These are phyloP conservation scores for Danio rerio DNA, from an alignment of 2,113 vertebrate species.

Conservation along the genomic window GRCz12tu NC_133192.1:21989501-21990000, in stretches of 20 bases:
- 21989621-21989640: conserved; percentile 1
- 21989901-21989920: too few species aligned
- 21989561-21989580: background rate
- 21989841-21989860: background rate
- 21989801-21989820: background rate
- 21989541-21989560: conserved; percentile 19
- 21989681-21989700: background rate
- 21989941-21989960: too few species aligned
- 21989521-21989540: background rate
- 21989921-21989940: too few species aligned
- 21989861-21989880: background rate
- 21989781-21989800: background rate
- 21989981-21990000: too few species aligned
- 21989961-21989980: too few species aligned
- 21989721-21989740: too few species aligned
- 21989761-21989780: background rate
- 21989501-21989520: background rate
- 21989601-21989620: background rate
- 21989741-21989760: too few species aligned
- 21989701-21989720: background rate
- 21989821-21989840: conserved; percentile 14
- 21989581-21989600: background rate
- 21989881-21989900: background rate
- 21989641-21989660: background rate
- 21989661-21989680: background rate